These are phyloP conservation scores for Oreochromis spilurus DNA, from an alignment of 2,113 vertebrate genomes.

Conservation along the genomic window DNA sequence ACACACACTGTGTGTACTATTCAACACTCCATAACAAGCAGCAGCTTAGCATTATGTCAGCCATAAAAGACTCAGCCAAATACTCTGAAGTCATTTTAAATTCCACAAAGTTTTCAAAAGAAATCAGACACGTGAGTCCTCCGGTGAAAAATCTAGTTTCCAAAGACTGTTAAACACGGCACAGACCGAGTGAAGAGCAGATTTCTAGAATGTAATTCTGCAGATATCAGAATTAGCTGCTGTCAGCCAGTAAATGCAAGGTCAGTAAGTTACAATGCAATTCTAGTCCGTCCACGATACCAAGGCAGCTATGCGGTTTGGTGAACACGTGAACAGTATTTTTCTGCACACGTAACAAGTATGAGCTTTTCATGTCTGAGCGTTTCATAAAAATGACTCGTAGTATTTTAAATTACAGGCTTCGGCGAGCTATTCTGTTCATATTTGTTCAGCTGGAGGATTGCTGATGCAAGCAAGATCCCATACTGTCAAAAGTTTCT, in stretches of 20 bases:
- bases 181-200: background rate
- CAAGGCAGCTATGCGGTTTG: background rate
- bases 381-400: background rate
- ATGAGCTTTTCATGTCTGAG: background rate
- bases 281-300: background rate
- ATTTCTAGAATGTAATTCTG: background rate
- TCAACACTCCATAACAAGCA: background rate
- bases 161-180: background rate
- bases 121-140: background rate
- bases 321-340: background rate
- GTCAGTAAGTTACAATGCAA: background rate
- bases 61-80: background rate
- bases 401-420: background rate
- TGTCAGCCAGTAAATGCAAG: background rate
- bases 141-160: background rate
- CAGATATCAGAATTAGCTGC: background rate
- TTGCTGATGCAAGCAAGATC: constrained; percentile 28
- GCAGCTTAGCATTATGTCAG: background rate
- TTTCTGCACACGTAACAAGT: background rate
- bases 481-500: constrained; percentile 46
- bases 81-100: no score
- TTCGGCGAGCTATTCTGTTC: background rate
- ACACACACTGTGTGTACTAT: background rate
- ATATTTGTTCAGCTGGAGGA: background rate
- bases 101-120: background rate